Base-by-base conservation (phyloP, 1,140 invertebrate species). In the Meloidogyne hapla region DNA sequence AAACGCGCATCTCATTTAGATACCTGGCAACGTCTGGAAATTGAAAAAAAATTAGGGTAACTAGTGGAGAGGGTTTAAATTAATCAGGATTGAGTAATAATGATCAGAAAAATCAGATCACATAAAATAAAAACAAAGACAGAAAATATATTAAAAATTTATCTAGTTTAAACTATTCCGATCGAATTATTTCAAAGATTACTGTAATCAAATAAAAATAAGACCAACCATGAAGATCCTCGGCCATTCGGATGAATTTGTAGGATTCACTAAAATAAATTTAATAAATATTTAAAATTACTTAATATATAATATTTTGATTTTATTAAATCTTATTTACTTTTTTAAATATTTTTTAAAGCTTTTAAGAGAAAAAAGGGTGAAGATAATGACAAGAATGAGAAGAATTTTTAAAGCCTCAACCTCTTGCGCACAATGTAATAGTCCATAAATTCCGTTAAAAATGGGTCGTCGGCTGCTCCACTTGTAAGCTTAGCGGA, bases 221-320 rank as follows among this genome's bases (percentile, higher is more conserved):
- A n/a, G n/a, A 56, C 48, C 6, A n/a, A 56, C 48, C 48, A 48
- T 84, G 83, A 25, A 84, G 63, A 68, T 84, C 83, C 23, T 84
- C 83, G 38, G 83, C 76, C 83, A 84, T 85, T 23, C 83, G 79
- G 45, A 84, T 80, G 76, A 84, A 84, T 68, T 84, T 84, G 80
- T 85, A 83, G 18, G 83, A 83, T 72, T 84, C 83, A 69, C 83
- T 84, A 71, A 80, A 83, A 77, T 48, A 18, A 8, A 0, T 18
- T 38, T 28, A 48, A 21, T 21, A n/a, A 56, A 2, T 33, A 33
- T 33, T 33, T 33, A 0, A 33, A 33, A 33, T 33, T 6, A 33
- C 9, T 33, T 33, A 33, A 33, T 33, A 33, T 33, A 6, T 33
- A 33, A 33, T 33, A 33, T 33, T 33, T 33, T 6, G 4, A 33